Evolutionary conservation across 1,140 invertebrate species (phyloP).

Genomic region (Drosophila bocki): DNA sequence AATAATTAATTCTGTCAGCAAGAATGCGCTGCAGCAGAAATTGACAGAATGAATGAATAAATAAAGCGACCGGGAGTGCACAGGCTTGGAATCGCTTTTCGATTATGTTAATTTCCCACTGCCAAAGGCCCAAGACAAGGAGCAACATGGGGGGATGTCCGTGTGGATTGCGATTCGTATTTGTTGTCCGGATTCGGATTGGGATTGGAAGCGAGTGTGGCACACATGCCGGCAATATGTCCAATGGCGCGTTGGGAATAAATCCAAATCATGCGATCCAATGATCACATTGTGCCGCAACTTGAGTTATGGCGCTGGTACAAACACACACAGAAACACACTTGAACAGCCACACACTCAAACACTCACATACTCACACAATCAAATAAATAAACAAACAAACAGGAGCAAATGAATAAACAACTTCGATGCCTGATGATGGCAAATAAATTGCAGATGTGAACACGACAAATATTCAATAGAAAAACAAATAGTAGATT

Average conservation of each 20-base stretch:
- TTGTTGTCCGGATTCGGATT: slow-evolving; percentile 6
- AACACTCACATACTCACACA: neutral
- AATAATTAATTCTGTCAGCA: slow-evolving; percentile 81
- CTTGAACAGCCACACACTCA: neutral
- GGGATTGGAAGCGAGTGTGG: slow-evolving; percentile 60
- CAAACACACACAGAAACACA: slow-evolving; percentile 23
- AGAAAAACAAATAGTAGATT: slow-evolving; percentile 27
- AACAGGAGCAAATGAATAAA: slow-evolving; percentile 43
- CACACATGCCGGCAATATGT: slow-evolving; percentile 82
- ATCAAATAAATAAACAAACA: slow-evolving; percentile 21
- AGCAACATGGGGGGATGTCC: slow-evolving; percentile 43
- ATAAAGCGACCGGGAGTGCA: slow-evolving; percentile 49
- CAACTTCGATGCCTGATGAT: slow-evolving; percentile 59
- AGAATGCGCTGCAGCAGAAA: slow-evolving; percentile 65
- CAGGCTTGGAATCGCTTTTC: slow-evolving; percentile 72
- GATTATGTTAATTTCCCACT: slow-evolving; percentile 78
- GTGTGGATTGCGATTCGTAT: slow-evolving; percentile 29
- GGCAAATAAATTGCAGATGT: slow-evolving; percentile 73
- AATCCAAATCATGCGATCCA: slow-evolving; percentile 83
- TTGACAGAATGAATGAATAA: slow-evolving; percentile 65
- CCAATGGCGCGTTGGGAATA: slow-evolving; percentile 79
- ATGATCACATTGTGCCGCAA: slow-evolving; percentile 80
- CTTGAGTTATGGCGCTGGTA: slow-evolving; percentile 73
- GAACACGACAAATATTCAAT: slow-evolving; percentile 58
- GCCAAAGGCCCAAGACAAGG: slow-evolving; percentile 35